phyloP scores from a whole-genome alignment of 2,797 vertebrate genomes.

The Gastrophryne carolinensis region DNA sequence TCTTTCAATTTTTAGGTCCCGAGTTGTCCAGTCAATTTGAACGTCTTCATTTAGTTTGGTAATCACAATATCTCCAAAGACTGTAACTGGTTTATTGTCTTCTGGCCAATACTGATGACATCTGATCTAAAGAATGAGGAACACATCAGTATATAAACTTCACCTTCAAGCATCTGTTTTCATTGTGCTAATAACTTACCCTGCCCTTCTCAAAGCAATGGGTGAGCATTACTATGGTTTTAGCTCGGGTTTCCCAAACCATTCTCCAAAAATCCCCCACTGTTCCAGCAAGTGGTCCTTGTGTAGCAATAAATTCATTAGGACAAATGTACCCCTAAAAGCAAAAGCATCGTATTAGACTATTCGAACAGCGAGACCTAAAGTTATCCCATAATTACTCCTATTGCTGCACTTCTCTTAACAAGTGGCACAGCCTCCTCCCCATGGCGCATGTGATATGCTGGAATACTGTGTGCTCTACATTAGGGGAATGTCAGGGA shows the following conservation, averaged over 20 bases:
- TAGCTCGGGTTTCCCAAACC: slow-evolving; percentile 96
- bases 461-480: too few relatives aligned
- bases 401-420: too few relatives aligned
- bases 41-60: slow-evolving; percentile 91
- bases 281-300: slow-evolving; percentile 93
- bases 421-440: too few relatives aligned
- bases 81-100: slow-evolving; percentile 95
- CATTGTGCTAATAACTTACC: slow-evolving; percentile 72
- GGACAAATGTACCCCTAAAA: slow-evolving; percentile 98
- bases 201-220: slow-evolving; percentile 96
- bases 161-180: neutral
- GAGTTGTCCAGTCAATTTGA: slow-evolving; percentile 91
- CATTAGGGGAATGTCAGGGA: too few relatives aligned
- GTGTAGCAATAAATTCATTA: slow-evolving; percentile 97
- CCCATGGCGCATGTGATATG: too few relatives aligned
- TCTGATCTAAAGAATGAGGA: slow-evolving; percentile 78
- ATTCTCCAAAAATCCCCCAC: slow-evolving; percentile 99
- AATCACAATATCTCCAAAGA: slow-evolving; percentile 96
- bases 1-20: slow-evolving; percentile 94
- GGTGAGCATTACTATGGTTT: slow-evolving; percentile 93
- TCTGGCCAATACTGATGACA: slow-evolving; percentile 99
- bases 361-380: too few relatives aligned
- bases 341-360: too few relatives aligned
- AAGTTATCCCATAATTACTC: too few relatives aligned
- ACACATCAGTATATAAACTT: slow-evolving; percentile 36